Evolutionary conservation across 2,888 invertebrate species (phyloP), one percentile per base, ranked within the genome.

Genomic region (Machimus atricapillus): DNA sequence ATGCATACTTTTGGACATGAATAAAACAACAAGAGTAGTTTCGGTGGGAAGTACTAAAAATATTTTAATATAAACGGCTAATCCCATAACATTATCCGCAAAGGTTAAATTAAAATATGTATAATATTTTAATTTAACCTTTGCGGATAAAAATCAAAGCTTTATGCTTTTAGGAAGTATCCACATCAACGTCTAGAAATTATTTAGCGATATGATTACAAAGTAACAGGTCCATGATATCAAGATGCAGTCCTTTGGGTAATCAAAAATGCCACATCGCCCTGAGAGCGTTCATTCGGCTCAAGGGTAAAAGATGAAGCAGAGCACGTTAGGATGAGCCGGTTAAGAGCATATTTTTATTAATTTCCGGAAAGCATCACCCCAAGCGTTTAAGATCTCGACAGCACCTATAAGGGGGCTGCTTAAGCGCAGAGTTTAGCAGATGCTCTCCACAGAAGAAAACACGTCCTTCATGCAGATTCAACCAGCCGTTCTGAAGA

Each of bases 301-400:
- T 79, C 8, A 79, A 79, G 79, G 79, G 79, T 52, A 56, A 9
- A 79, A 79, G 46, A 79, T 43, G 43, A 52, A 81, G 27, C 56
- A n/a, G 34, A 37, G 56, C 66, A 85, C 46, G 74, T 74, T 31
- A 31, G 74, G 74, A 46, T 74, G 85, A 73, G 37, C 46, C 16
- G 43, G 66, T 83, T 31, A 66, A 52, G 52, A 83, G 40, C 16
- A 3, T 58, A 81, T 88, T 89, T 88, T 89, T 89, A 89, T 89
- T 89, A 90, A 90, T 90, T 90, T 90, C 90, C 90, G 90, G 90
- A 86, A 88, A 89, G 88, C 86, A 88, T 88, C 87, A 87, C 87
- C 88, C 87, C 87, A 43, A 46, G 74, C 85, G 27, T 31, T 85
- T 74, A 46, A 85, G 74, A 85, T 58, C 74, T 43, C 31, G 9